Conservation (phyloP, 2,888 invertebrate species). For the Phyllotreta cruciferae region DNA sequence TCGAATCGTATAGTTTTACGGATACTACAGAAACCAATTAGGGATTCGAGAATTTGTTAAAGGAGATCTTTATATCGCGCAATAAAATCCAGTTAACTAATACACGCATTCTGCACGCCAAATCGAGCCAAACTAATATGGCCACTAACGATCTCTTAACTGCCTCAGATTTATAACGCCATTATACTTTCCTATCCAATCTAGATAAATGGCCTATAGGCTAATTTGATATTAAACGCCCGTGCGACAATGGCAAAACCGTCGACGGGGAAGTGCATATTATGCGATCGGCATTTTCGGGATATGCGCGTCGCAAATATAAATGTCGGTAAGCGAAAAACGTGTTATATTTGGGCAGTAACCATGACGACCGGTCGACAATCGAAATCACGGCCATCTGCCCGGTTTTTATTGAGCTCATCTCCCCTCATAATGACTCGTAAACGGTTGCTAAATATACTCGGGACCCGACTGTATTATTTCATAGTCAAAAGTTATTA, state of each 20-base stretch:
- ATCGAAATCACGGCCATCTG: conserved; percentile 59
- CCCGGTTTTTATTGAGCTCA: conserved; percentile 54
- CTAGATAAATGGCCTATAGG: conserved; percentile 55
- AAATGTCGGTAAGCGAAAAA: conserved; percentile 45
- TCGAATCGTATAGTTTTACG: no score
- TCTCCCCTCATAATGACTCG: conserved; percentile 52
- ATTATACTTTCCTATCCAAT: conserved; percentile 24
- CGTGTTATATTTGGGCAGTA: conserved; percentile 56
- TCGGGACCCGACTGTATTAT: conserved; percentile 56
- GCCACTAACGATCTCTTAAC: conserved; percentile 43
- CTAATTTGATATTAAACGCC: conserved; percentile 61
- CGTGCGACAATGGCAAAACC: conserved; percentile 47
- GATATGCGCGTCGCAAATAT: conserved; percentile 44
- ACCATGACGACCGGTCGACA: conserved; percentile 59
- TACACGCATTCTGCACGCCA: conserved; percentile 26
- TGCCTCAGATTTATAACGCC: conserved; percentile 31
- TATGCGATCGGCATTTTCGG: neutral
- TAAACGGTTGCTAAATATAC: conserved; percentile 60
- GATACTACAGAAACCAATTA: neutral
- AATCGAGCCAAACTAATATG: conserved; percentile 45
- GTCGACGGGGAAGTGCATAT: conserved; percentile 24
- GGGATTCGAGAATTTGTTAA: conserved; percentile 2
- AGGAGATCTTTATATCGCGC: neutral
- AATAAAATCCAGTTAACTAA: conserved; percentile 8
- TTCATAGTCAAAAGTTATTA: conserved; percentile 50